A percentile compares a stretch with the other conserved stretches of the same genome.
These are phyloP conservation scores for Brotula barbata DNA, from an alignment of 2,797 vertebrate species.

Conservation along the genomic window DNA sequence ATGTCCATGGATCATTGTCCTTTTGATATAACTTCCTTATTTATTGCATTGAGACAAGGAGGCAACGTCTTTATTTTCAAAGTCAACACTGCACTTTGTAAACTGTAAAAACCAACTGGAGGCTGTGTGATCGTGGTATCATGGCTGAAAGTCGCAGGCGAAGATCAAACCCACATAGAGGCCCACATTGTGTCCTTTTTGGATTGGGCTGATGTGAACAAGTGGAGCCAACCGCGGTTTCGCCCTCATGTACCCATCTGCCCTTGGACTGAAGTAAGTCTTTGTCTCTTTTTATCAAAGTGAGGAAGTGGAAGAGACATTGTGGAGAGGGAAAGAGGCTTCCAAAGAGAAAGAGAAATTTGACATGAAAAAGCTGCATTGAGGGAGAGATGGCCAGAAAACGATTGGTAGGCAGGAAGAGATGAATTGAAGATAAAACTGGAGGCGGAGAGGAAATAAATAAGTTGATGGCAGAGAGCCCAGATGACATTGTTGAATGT, in stretches of 20 bases:
- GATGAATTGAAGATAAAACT: conserved; percentile 23
- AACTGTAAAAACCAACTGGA: background rate
- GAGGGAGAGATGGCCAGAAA: conserved; percentile 21
- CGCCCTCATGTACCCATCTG: conserved; percentile 9
- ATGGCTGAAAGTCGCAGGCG: conserved; percentile 27
- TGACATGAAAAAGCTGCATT: conserved; percentile 14
- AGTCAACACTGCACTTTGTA: background rate
- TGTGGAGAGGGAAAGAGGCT: background rate
- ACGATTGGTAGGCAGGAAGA: conserved; percentile 11
- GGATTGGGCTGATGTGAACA: conserved; percentile 24
- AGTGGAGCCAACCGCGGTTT: conserved; percentile 13
- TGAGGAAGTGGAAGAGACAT: conserved; percentile 1
- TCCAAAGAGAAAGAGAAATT: conserved; percentile 2
- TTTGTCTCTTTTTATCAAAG: conserved; percentile 30
- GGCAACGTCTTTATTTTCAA: conserved; percentile 1
- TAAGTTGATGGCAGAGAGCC: conserved; percentile 4
- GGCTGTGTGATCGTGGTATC: conserved; percentile 3
- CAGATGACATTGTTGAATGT: conserved; percentile 23
- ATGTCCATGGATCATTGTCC: too few relatives aligned
- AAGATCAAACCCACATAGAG: conserved; percentile 31
- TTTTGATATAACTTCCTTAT: too few relatives aligned
- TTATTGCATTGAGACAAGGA: background rate
- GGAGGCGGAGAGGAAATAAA: conserved; percentile 8
- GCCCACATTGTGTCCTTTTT: conserved; percentile 45
- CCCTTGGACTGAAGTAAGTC: conserved; percentile 29